These are phyloP conservation scores for Ceriagrion tenellum DNA, from an alignment of 2,888 invertebrate species.

Conservation along the genomic window DNA sequence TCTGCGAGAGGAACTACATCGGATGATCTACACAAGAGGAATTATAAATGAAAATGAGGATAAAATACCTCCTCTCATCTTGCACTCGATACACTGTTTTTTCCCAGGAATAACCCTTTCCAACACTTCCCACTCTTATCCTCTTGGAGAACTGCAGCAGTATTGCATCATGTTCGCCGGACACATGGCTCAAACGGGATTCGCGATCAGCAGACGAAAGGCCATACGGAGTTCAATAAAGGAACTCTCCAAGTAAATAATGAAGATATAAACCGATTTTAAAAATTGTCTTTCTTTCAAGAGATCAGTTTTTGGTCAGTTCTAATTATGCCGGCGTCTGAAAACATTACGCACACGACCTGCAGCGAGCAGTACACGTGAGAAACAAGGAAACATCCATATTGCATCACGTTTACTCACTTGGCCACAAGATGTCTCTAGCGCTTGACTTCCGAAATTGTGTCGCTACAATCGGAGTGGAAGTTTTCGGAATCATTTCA, in stretches of 20 bases:
- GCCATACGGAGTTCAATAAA: neutral
- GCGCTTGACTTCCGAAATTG: neutral
- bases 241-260: neutral
- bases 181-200: slow-evolving; percentile 47
- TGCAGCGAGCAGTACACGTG: slow-evolving; percentile 40
- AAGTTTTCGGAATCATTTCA: neutral
- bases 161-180: slow-evolving; percentile 51
- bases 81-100: neutral
- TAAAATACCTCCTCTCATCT: slow-evolving; percentile 24
- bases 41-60: neutral
- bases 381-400: slow-evolving; percentile 7
- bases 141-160: slow-evolving; percentile 8
- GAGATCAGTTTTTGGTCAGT: neutral
- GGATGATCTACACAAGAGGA: neutral
- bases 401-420: neutral
- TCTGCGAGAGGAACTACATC: neutral
- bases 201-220: neutral
- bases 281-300: neutral
- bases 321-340: neutral
- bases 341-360: neutral
- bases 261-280: neutral
- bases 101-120: slow-evolving; percentile 4
- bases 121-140: slow-evolving; percentile 20
- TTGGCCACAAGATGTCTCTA: neutral
- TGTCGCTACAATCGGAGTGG: neutral